Percentiles rank a stretch among this genome's conserved stretches.
Evolutionary conservation across 2,113 vertebrate genomes (phyloP).

Genomic region (Paramisgurnus dabryanus): DNA sequence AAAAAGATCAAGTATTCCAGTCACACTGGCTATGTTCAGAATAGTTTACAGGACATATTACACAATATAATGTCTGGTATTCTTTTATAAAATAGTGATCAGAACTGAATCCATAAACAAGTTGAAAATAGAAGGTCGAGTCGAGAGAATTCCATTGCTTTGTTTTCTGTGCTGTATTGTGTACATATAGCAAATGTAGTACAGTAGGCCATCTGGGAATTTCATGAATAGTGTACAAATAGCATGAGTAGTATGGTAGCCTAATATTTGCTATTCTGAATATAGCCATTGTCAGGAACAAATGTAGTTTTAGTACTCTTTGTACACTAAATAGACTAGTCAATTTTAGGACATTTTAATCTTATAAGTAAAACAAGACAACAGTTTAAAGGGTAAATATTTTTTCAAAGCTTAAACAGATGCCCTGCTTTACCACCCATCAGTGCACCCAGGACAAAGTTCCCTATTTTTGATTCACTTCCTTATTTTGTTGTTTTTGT

Average conservation of each 20-base stretch:
- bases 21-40: slow-evolving; percentile 8
- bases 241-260: not conserved
- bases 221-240: not conserved
- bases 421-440: slow-evolving; percentile 13
- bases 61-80: not conserved
- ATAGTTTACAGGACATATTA: not conserved
- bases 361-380: not conserved
- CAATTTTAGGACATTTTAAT: not conserved
- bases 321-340: slow-evolving; percentile 23
- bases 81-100: not conserved
- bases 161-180: not conserved
- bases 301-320: slow-evolving; percentile 1
- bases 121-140: not conserved
- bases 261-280: not conserved
- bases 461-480: not conserved
- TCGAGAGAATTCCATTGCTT: no score
- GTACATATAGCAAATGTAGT: not conserved
- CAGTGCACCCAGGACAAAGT: not conserved
- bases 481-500: not conserved
- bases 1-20: not conserved
- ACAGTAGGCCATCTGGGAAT: not conserved
- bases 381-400: slow-evolving; percentile 1
- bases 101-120: not conserved
- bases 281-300: not conserved
- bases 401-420: slow-evolving; percentile 10